Base-by-base conservation (phyloP, 2,888 invertebrate species). In the Tetrapedia diversipes region DNA sequence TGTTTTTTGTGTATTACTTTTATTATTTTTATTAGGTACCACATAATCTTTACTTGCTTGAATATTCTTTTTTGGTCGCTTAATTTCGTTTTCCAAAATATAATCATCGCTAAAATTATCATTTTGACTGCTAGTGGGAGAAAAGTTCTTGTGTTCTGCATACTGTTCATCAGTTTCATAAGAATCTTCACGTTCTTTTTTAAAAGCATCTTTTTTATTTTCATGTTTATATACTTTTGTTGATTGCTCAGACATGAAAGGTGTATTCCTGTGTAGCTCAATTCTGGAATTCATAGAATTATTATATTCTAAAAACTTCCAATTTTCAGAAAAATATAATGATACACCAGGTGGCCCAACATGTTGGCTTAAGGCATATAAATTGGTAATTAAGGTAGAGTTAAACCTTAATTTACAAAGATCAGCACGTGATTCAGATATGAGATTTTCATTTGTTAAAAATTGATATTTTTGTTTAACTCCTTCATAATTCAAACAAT, bases 361-460 rank as follows among this genome's bases (percentile, higher is more conserved):
- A 81, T 94, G 95, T 71, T 95, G 93, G 86, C 93, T 94, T 51
- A 95, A 89, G 0, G 95, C 96, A 86, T 94, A 94, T 22, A 96
- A 90, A 87, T 94, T 95, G 39, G 95, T 93, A 60, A 94, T 93
- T 59, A 95, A 93, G 1, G 94, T 94, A 1, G 95, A 94, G 88
- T 96, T 96, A 86, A 95, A 96, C 27, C 95, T 92, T 22, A 95
- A 89, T 71, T 94, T 93, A 86, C 96, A 96, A 22, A 95, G 92
- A 89, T 96, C 95, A 0, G 93, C 93, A 2, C 85, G 84, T 14
- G 86, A 87, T 71, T 89, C 87, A 0, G 84, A 82, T 37, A 87
- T 61, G 68, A 87, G 80, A 75, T 81, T 87, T 60, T 87, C 87
- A 29, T 76, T 87, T 69, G 86, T 88, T 2, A 88, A 64, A 86